A percentile compares a stretch with the other conserved stretches of the same genome.
These are phyloP conservation scores for Saccopteryx bilineata DNA, from an alignment of 2,113 vertebrate genomes.

Conservation along the genomic window DNA sequence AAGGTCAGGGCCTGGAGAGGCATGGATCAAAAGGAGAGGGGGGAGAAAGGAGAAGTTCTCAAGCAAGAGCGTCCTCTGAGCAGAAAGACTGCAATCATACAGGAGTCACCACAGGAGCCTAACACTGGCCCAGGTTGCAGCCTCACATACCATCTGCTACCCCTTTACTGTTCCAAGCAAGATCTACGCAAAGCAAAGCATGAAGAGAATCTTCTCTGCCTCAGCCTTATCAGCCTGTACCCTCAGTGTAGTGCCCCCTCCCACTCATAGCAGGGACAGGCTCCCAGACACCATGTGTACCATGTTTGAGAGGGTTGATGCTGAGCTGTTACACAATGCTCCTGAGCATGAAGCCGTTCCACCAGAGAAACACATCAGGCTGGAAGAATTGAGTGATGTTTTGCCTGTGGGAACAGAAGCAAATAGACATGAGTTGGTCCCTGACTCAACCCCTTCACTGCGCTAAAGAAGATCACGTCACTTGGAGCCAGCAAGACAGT, in stretches of 20 bases:
- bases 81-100: not conserved
- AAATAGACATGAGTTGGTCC: not conserved
- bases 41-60: not conserved
- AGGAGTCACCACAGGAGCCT: rapidly evolving
- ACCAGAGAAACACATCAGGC: not conserved
- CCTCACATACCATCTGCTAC: rapidly evolving
- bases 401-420: not conserved
- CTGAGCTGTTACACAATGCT: not conserved
- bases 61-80: too few species aligned
- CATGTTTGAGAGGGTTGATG: too few species aligned
- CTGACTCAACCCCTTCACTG: not conserved
- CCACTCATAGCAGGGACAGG: rapidly evolving
- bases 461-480: not conserved
- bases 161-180: too few species aligned
- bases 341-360: not conserved
- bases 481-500: not conserved
- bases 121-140: not conserved
- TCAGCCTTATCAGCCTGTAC: not conserved
- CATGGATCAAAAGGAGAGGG: not conserved
- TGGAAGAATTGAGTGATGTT: not conserved
- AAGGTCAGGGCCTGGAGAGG: not conserved
- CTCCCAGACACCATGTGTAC: not conserved
- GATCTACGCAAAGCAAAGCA: not conserved
- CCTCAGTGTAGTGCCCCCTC: not conserved
- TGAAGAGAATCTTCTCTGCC: not conserved